These are phyloP conservation scores for Hecatera dysodea DNA, from an alignment of 2,888 invertebrate genomes.

Conservation along the genomic window DNA sequence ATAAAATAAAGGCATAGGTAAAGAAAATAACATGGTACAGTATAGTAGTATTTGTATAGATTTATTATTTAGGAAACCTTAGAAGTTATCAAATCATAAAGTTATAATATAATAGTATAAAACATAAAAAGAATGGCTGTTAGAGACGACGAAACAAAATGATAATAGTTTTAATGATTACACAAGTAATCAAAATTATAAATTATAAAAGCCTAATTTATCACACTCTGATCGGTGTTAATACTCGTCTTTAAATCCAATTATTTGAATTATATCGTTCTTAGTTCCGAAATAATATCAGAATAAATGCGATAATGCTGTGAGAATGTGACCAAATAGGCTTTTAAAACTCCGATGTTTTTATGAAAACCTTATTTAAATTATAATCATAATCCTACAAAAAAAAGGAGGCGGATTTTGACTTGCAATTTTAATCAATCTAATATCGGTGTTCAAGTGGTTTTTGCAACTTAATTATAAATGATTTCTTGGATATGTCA, in stretches of 20 bases:
- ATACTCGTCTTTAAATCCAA: background rate
- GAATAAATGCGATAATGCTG: background rate
- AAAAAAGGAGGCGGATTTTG: slow-evolving; percentile 55
- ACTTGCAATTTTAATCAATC: slow-evolving; percentile 23
- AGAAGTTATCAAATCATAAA: slow-evolving; percentile 11
- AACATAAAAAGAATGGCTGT: slow-evolving; percentile 24
- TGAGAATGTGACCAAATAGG: background rate
- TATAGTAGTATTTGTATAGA: background rate
- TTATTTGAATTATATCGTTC: background rate
- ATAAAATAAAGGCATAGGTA: background rate
- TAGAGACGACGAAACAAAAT: background rate
- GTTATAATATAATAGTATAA: background rate
- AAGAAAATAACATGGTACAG: slow-evolving; percentile 4
- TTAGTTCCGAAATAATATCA: background rate
- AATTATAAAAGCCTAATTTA: background rate
- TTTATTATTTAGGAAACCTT: slow-evolving; percentile 14
- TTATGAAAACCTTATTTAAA: background rate
- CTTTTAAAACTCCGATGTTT: background rate
- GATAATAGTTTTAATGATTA: slow-evolving; percentile 5
- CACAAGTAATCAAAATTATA: background rate
- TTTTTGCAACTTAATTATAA: background rate
- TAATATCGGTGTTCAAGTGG: background rate
- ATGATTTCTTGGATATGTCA: background rate
- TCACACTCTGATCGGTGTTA: background rate
- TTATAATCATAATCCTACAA: slow-evolving; percentile 4